A percentile compares a stretch with the other conserved stretches of the same genome.
These are phyloP conservation scores for Megaceryle torquata DNA, from an alignment of 2,113 vertebrate genomes.

Conservation along the genomic window DNA sequence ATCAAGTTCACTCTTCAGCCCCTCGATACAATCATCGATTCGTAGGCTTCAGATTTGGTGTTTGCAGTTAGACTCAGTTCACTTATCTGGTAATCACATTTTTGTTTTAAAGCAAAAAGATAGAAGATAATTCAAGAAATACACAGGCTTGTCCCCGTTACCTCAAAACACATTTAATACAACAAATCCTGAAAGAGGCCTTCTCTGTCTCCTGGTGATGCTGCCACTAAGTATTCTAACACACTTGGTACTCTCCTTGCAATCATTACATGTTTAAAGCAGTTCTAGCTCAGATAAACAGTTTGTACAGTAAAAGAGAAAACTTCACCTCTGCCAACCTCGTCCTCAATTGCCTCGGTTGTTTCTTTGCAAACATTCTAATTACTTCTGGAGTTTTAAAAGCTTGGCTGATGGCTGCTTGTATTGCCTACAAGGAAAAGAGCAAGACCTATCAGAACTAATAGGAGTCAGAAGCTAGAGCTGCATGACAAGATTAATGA, in stretches of 20 bases:
- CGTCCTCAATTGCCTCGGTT: constrained; percentile 92
- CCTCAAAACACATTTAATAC: background rate
- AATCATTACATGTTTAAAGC: background rate
- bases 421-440: constrained; percentile 85
- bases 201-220: background rate
- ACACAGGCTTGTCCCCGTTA: background rate
- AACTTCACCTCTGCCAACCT: constrained; percentile 88
- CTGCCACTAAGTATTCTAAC: background rate
- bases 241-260: background rate
- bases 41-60: background rate
- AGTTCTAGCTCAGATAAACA: background rate
- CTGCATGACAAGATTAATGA: background rate
- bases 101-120: background rate
- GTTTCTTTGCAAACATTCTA: constrained; percentile 96
- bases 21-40: background rate
- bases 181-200: background rate
- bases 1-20: accelerated
- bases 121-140: background rate
- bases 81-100: background rate
- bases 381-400: constrained; percentile 99
- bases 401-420: constrained; percentile 97
- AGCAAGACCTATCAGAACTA: background rate
- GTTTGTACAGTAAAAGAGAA: background rate
- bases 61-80: background rate
- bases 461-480: background rate